Evolutionary conservation across 1,140 invertebrate species (phyloP).

Genomic region (Cydia amplana): DNA sequence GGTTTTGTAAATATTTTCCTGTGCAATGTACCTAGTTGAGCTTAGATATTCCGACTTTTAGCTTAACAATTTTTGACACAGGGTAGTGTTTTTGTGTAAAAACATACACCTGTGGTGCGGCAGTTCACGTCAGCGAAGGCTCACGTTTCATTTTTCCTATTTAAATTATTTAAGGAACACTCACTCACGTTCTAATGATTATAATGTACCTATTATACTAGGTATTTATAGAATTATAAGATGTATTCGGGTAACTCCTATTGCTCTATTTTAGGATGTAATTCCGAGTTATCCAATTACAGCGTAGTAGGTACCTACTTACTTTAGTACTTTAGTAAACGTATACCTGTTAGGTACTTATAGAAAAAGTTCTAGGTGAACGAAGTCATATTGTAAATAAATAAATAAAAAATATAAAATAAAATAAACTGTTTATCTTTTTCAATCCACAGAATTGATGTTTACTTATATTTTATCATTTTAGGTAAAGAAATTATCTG

Average conservation of each 20-base stretch:
- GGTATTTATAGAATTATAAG: too few species aligned
- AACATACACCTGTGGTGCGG: constrained; percentile 60
- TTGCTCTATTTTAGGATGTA: too few species aligned
- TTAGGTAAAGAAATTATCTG: too few species aligned
- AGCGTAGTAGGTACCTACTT: not conserved
- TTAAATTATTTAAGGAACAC: not conserved
- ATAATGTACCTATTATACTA: too few species aligned
- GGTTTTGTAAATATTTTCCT: not conserved
- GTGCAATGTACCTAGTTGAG: constrained; percentile 32
- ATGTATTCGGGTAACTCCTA: too few species aligned
- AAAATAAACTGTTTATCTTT: not conserved
- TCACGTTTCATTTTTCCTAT: not conserved
- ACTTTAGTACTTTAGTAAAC: not conserved
- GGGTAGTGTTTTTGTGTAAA: constrained; percentile 60
- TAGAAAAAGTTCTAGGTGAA: too few species aligned
- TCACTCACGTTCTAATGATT: too few species aligned
- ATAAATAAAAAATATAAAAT: constrained; percentile 29
- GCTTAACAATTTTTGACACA: constrained; percentile 51
- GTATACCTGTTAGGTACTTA: not conserved
- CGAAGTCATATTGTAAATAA: constrained; percentile 34
- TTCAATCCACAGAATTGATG: not conserved
- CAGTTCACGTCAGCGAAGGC: constrained; percentile 36
- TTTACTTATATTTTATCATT: too few species aligned
- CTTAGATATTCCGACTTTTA: constrained; percentile 38
- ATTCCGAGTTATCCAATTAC: too few species aligned